These are phyloP conservation scores for Myiagra hebetior DNA, from an alignment of 2,113 vertebrate species.

Conservation along the genomic window DNA sequence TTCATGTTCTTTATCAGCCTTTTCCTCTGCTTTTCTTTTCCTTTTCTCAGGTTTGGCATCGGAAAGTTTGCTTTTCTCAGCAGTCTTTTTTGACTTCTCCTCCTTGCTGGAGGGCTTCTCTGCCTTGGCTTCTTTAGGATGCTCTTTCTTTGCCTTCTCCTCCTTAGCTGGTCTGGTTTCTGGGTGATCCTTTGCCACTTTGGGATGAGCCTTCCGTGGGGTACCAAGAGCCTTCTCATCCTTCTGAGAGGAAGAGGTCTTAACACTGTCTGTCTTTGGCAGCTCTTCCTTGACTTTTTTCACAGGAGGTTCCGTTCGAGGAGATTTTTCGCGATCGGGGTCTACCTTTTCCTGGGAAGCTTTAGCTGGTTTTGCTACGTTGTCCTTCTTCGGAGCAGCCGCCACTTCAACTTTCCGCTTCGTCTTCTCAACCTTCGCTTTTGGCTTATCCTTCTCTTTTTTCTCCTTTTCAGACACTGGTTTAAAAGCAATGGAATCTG, in stretches of 20 bases:
- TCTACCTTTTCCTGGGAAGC: constrained; percentile 78
- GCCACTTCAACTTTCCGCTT: constrained; percentile 80
- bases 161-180: constrained; percentile 78
- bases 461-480: constrained; percentile 81
- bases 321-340: constrained; percentile 73
- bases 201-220: constrained; percentile 78
- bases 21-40: constrained; percentile 82
- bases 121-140: constrained; percentile 71
- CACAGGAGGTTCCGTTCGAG: constrained; percentile 68
- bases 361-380: constrained; percentile 67
- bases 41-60: constrained; percentile 82
- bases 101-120: constrained; percentile 77
- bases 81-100: constrained; percentile 75
- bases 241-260: constrained; percentile 75
- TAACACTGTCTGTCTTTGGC: constrained; percentile 73
- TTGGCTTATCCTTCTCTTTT: constrained; percentile 76
- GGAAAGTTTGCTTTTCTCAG: constrained; percentile 73
- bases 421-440: constrained; percentile 79
- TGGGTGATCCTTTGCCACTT: constrained; percentile 75
- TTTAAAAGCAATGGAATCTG: constrained; percentile 78
- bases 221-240: constrained; percentile 76
- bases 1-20: constrained; percentile 76
- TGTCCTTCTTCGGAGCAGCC: constrained; percentile 80
- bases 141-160: constrained; percentile 77
- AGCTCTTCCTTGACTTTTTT: constrained; percentile 83